Conservation (phyloP, 2,113 vertebrate species). For the Burhinus bistriatus region DNA sequence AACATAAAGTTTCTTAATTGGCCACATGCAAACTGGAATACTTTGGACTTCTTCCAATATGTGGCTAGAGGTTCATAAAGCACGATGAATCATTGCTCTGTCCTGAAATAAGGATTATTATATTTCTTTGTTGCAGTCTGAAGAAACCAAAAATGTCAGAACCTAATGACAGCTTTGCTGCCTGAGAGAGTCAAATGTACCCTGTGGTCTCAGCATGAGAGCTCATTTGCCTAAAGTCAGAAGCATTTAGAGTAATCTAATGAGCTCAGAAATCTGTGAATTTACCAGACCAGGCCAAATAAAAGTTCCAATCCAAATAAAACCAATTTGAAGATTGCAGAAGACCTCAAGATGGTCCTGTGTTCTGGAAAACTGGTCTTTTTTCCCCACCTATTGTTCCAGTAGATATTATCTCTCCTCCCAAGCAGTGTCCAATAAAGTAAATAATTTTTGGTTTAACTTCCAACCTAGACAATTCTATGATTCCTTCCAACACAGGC, state of each 20-base stretch:
- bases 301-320: neutral
- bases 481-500: neutral
- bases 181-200: neutral
- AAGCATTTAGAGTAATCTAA: slow-evolving; percentile 11
- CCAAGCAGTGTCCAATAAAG: neutral
- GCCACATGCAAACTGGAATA: neutral
- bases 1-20: neutral
- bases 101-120: neutral
- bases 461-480: too few species aligned
- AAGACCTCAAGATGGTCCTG: neutral
- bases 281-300: neutral
- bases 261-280: neutral
- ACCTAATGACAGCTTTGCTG: neutral
- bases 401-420: neutral
- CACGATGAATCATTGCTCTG: neutral
- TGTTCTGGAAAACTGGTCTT: neutral
- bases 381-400: neutral
- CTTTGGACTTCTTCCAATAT: neutral
- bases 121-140: neutral
- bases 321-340: neutral
- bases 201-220: neutral
- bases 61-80: neutral
- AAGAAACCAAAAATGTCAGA: neutral
- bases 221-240: neutral
- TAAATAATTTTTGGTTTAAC: neutral